Conservation (phyloP, 2,113 vertebrate species). For the Paralichthys olivaceus region DNA sequence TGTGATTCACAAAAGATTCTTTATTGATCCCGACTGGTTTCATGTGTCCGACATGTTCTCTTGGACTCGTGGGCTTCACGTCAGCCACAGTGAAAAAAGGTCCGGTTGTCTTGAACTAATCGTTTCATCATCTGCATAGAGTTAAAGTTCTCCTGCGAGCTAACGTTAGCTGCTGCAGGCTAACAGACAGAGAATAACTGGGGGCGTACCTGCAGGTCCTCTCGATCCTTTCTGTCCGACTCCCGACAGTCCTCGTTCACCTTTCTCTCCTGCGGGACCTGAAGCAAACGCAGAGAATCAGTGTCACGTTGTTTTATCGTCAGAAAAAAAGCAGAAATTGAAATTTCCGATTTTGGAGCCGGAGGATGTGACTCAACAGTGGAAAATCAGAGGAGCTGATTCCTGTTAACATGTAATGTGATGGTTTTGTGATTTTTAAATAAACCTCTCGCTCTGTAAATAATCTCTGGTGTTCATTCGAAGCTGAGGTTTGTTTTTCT, state of each 20-base stretch:
- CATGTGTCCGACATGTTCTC: too few species aligned
- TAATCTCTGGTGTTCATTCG: not conserved
- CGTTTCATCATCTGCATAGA: too few species aligned
- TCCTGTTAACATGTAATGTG: not conserved
- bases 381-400: not conserved
- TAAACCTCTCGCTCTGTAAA: not conserved
- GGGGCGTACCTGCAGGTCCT: conserved; percentile 87
- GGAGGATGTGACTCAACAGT: too few species aligned
- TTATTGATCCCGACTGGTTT: too few species aligned
- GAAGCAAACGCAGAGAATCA: conserved; percentile 21
- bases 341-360: too few species aligned
- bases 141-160: not conserved
- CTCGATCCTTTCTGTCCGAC: conserved; percentile 89
- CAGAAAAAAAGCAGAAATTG: too few species aligned
- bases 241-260: conserved; percentile 86
- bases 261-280: conserved; percentile 94
- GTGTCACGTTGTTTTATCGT: not conserved
- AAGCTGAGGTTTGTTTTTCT: not conserved
- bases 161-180: not conserved
- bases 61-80: too few species aligned
- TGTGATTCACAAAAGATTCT: too few species aligned
- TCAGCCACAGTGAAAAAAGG: too few species aligned
- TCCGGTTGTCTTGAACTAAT: too few species aligned
- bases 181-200: not conserved
- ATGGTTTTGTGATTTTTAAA: conserved; percentile 13